phyloP scores from a whole-genome alignment of 2,888 invertebrate genomes.

The Theretra japonica region DNA sequence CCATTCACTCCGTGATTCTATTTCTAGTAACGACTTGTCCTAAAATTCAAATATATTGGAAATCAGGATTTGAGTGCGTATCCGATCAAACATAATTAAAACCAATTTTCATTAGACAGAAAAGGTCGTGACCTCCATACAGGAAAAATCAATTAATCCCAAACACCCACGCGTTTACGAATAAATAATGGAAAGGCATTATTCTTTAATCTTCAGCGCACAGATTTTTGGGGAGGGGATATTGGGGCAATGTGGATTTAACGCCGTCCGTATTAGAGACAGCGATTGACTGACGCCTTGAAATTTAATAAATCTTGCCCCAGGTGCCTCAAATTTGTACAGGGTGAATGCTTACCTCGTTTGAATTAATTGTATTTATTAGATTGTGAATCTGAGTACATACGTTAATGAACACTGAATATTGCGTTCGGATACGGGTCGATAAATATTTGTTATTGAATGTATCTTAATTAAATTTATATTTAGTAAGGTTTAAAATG shows the following conservation, averaged over 20 bases:
- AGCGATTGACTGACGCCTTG: slow-evolving; percentile 1
- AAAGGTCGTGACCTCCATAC: background rate
- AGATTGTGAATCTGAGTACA: background rate
- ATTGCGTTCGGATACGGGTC: background rate
- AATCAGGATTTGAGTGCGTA: background rate
- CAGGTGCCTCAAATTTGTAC: slow-evolving; percentile 5
- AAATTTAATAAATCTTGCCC: slow-evolving; percentile 17
- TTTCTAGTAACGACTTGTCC: too few species aligned
- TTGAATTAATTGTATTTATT: background rate
- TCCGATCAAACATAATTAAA: background rate
- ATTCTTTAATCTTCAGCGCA: slow-evolving; percentile 4
- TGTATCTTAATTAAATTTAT: too few species aligned
- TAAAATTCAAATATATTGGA: background rate
- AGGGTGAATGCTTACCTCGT: background rate
- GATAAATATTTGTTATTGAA: too few species aligned
- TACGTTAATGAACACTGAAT: background rate
- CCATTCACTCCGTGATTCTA: too few species aligned
- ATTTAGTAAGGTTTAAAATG: too few species aligned
- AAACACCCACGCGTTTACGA: slow-evolving; percentile 15
- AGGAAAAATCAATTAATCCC: slow-evolving; percentile 25
- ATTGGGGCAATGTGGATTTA: background rate
- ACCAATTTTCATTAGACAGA: background rate
- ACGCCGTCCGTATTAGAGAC: background rate
- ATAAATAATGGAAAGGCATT: slow-evolving; percentile 15
- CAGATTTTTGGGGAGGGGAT: background rate